phyloP scores from a whole-genome alignment of 2,113 vertebrate genomes.

The Oriolus oriolus region DNA sequence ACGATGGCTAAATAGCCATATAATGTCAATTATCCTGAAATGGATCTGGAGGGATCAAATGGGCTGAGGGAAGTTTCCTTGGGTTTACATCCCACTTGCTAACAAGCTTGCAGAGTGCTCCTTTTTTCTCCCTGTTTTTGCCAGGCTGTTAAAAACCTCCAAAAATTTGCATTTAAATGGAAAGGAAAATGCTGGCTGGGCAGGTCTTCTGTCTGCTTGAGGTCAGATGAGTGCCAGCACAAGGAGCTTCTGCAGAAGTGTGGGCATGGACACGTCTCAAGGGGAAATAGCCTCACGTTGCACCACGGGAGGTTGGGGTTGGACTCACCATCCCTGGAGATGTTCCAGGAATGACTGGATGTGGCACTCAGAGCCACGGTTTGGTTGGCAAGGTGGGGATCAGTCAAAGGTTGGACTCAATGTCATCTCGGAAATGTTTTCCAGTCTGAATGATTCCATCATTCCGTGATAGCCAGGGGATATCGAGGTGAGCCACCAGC shows the following conservation, averaged over 20 bases:
- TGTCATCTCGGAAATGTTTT: neutral
- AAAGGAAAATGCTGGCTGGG: neutral
- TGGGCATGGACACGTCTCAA: accelerated
- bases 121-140: neutral
- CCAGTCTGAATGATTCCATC: neutral
- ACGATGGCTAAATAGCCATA: neutral
- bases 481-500: accelerated
- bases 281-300: neutral
- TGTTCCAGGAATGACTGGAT: accelerated
- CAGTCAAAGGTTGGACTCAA: neutral
- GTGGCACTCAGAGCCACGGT: neutral
- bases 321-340: neutral
- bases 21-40: neutral
- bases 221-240: neutral
- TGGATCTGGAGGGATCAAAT: neutral
- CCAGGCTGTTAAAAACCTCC: neutral
- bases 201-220: neutral
- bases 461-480: neutral
- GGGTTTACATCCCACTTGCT: neutral
- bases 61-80: neutral
- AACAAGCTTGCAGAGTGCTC: neutral
- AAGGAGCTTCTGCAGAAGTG: neutral
- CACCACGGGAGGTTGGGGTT: neutral
- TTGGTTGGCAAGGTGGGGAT: neutral
- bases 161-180: neutral